Conservation (phyloP, 2,113 vertebrate species). For the Lota lota region DNA sequence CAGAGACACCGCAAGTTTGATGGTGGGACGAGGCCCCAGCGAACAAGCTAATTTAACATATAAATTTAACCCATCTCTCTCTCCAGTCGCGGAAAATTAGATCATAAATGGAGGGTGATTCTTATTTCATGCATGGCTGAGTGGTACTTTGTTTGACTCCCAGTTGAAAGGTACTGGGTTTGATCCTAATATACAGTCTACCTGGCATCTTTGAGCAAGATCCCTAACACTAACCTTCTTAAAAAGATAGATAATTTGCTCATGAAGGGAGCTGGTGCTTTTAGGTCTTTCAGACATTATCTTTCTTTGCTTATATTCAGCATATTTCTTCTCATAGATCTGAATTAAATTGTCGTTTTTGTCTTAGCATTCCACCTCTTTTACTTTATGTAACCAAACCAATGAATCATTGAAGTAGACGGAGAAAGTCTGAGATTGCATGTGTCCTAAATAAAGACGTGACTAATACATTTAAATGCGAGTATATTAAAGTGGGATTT, state of each 20-base stretch:
- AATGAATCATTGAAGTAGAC: constrained; percentile 64
- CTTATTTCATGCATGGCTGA: too few relatives aligned
- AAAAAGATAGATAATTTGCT: too few relatives aligned
- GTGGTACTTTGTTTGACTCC: too few relatives aligned
- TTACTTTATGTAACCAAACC: constrained; percentile 53
- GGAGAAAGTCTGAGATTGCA: neutral
- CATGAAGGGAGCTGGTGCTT: too few relatives aligned
- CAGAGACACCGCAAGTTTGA: constrained; percentile 81
- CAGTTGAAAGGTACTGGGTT: too few relatives aligned
- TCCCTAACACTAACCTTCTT: too few relatives aligned
- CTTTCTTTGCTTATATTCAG: neutral
- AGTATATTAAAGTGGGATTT: constrained; percentile 44
- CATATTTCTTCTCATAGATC: constrained; percentile 38
- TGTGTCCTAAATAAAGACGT: constrained; percentile 39
- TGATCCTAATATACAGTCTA: too few relatives aligned
- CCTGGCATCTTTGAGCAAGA: too few relatives aligned
- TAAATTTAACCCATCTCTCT: too few relatives aligned
- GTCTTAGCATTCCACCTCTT: constrained; percentile 32
- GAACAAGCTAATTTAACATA: constrained; percentile 13
- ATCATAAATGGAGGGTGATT: too few relatives aligned
- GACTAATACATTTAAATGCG: constrained; percentile 25
- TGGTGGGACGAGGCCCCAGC: constrained; percentile 66
- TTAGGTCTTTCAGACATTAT: too few relatives aligned
- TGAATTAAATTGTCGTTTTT: constrained; percentile 42
- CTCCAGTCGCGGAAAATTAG: too few relatives aligned